A percentile compares a stretch with the other conserved stretches of the same genome.
Evolutionary conservation across 2,888 invertebrate species (phyloP).

Genomic region (Agonopterix heracliana): DNA sequence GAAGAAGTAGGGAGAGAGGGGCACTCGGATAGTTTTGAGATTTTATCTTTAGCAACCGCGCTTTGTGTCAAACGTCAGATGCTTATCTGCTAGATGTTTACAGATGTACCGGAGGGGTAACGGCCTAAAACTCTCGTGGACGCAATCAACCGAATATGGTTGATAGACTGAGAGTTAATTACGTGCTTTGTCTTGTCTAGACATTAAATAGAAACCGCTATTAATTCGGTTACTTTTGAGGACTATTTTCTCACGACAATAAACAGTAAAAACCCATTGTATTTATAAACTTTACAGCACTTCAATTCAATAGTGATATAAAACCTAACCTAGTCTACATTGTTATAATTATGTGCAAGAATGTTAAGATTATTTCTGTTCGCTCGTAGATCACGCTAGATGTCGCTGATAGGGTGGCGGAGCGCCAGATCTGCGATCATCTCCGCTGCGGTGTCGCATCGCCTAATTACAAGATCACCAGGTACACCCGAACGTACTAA

Average conservation of each 20-base stretch:
- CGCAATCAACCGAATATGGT: constrained; percentile 64
- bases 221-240: no score
- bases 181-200: constrained; percentile 38
- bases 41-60: constrained; percentile 68
- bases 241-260: no score
- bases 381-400: constrained; percentile 65
- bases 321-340: no score
- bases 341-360: no score
- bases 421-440: constrained; percentile 64
- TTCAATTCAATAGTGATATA: no score
- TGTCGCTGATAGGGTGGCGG: constrained; percentile 63
- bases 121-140: constrained; percentile 52
- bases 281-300: no score
- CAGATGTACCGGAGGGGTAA: constrained; percentile 72
- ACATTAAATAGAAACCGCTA: constrained; percentile 10
- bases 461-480: constrained; percentile 49
- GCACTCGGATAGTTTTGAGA: constrained; percentile 65
- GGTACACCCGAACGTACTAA: constrained; percentile 24
- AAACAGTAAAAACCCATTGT: no score
- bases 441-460: constrained; percentile 40
- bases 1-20: constrained; percentile 44
- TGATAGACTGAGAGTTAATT: constrained; percentile 61
- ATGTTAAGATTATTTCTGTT: constrained; percentile 31
- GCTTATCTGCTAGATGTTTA: constrained; percentile 70
- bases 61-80: constrained; percentile 77